A percentile compares a stretch with the other conserved stretches of the same genome.
phyloP scores from a whole-genome alignment of 2,113 vertebrate species.

The Taurulus bubalis region DNA sequence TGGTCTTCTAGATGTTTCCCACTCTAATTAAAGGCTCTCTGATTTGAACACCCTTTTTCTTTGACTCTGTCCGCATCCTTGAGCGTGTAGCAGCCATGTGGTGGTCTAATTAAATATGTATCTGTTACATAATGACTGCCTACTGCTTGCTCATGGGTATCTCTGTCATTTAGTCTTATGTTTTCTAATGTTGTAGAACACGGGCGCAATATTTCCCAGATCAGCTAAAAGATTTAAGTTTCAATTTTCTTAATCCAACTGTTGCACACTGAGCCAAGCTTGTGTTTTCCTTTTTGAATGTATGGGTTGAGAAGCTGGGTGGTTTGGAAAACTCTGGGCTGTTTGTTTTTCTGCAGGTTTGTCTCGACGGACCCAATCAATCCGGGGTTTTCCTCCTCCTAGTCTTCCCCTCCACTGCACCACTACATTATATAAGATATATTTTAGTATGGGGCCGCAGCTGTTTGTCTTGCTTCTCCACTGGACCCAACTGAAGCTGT shows the following conservation, averaged over 20 bases:
- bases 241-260: background rate
- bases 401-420: conserved; percentile 32
- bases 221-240: conserved; percentile 2
- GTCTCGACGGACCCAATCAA: conserved; percentile 48
- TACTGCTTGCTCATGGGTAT: conserved; percentile 52
- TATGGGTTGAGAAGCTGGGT: conserved; percentile 12
- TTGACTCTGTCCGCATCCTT: conserved; percentile 36
- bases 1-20: conserved; percentile 34
- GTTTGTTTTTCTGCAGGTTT: conserved; percentile 40
- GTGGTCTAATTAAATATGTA: conserved; percentile 64
- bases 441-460: conserved; percentile 31
- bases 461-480: conserved; percentile 39
- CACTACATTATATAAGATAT: conserved; percentile 51
- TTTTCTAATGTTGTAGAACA: conserved; percentile 16
- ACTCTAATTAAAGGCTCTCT: conserved; percentile 72
- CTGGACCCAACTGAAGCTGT: conserved; percentile 8
- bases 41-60: conserved; percentile 52
- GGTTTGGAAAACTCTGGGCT: conserved; percentile 18
- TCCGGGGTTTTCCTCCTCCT: conserved; percentile 21
- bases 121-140: conserved; percentile 56
- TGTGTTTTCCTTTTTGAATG: background rate
- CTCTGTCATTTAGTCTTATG: conserved; percentile 50
- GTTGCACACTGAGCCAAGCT: conserved; percentile 8
- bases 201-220: background rate
- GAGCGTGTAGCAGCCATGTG: conserved; percentile 51